Percentiles rank a stretch among this genome's conserved stretches.
Conservation (phyloP, 2,113 vertebrate species). For the Pedionomus torquatus region DNA sequence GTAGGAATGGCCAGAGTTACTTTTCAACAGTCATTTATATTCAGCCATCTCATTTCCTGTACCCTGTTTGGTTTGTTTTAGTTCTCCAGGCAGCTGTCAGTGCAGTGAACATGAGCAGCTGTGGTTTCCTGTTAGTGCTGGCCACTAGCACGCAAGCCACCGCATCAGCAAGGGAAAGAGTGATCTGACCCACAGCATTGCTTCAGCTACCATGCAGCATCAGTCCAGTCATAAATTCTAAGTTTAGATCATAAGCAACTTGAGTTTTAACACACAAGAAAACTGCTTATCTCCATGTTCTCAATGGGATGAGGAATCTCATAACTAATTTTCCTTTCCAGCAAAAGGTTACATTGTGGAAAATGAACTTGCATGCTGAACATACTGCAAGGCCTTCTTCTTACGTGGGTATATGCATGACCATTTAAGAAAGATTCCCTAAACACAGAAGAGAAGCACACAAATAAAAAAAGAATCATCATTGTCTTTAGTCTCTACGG, state of each 20-base stretch:
- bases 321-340: not conserved
- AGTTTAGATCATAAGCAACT: not conserved
- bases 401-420: not conserved
- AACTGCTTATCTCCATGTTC: not conserved
- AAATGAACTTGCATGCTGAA: not conserved
- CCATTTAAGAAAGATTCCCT: not conserved
- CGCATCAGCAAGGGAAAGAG: not conserved
- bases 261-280: not conserved
- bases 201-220: not conserved
- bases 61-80: not conserved
- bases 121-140: constrained; percentile 54
- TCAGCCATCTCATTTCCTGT: constrained; percentile 51
- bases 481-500: not conserved
- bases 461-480: not conserved
- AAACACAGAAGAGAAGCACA: not conserved
- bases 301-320: not conserved
- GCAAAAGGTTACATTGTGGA: not conserved
- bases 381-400: not conserved
- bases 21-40: not conserved
- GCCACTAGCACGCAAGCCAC: not conserved
- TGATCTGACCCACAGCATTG: not conserved
- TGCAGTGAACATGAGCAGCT: constrained; percentile 56
- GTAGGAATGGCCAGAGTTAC: not conserved
- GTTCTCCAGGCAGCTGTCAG: constrained; percentile 43
- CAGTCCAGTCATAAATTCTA: not conserved